phyloP scores from a whole-genome alignment of 2,797 vertebrate species.

The Babyrousa celebensis region DNA sequence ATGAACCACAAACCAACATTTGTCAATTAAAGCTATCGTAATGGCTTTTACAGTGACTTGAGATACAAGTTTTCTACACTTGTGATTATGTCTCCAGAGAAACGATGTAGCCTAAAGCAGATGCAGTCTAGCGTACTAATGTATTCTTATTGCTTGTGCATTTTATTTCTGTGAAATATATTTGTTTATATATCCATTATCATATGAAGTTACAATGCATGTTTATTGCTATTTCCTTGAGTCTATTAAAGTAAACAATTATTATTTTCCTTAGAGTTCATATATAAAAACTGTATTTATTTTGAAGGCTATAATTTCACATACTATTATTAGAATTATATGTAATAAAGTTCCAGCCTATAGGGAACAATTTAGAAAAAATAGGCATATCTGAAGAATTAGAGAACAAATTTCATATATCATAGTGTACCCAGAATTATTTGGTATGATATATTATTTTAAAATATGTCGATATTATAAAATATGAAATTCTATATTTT shows the following conservation, averaged over 20 bases:
- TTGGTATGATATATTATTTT: background rate
- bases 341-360: background rate
- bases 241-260: background rate
- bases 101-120: background rate
- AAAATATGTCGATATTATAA: no score
- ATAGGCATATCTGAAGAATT: background rate
- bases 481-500: constrained; percentile 36
- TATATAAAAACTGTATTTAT: constrained; percentile 29
- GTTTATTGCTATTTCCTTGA: constrained; percentile 3
- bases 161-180: constrained; percentile 16
- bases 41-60: background rate
- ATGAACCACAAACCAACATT: background rate
- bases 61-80: background rate
- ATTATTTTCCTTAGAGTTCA: constrained; percentile 24
- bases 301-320: constrained; percentile 54
- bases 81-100: constrained; percentile 9
- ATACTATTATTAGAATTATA: background rate
- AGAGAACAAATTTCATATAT: constrained; percentile 36
- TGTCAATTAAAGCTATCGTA: background rate
- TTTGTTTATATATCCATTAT: background rate
- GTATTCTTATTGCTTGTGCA: background rate
- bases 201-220: constrained; percentile 4
- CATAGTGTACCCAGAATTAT: background rate
- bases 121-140: background rate
- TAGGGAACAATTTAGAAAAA: background rate